A percentile compares a stretch with the other conserved stretches of the same genome.
Conservation (phyloP, 1,140 invertebrate genomes). For the Drosophila mayri region DNA sequence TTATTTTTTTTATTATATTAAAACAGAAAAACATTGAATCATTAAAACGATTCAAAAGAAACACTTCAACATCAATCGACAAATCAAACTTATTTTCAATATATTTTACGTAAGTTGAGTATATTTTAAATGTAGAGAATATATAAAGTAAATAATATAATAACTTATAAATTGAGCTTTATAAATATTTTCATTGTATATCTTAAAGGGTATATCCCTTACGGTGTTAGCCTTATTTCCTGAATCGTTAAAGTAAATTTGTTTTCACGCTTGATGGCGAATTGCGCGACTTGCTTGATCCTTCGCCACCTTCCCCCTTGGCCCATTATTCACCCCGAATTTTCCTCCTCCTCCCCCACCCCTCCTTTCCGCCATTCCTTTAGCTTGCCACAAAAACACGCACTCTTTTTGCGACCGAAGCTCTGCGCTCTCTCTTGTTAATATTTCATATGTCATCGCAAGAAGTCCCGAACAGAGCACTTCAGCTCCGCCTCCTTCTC, state of each 20-base stretch:
- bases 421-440: conserved; percentile 68
- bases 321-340: background rate
- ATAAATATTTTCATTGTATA: background rate
- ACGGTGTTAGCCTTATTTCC: conserved; percentile 1
- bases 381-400: conserved; percentile 2
- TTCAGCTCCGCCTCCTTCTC: background rate
- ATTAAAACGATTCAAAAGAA: too few species aligned
- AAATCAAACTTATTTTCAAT: too few species aligned
- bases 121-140: too few species aligned
- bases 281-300: conserved; percentile 55
- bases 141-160: background rate
- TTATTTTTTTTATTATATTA: background rate
- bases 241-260: conserved; percentile 78
- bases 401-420: conserved; percentile 31
- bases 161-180: too few species aligned
- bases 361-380: background rate
- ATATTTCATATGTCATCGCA: conserved; percentile 81
- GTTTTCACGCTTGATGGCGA: conserved; percentile 78
- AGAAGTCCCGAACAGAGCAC: conserved; percentile 24
- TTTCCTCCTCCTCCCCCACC: background rate
- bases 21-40: too few species aligned
- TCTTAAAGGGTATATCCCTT: background rate
- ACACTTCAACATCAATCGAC: too few species aligned
- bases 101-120: too few species aligned
- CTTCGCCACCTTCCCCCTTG: background rate